These are phyloP conservation scores for Drosophila arizonae DNA, from an alignment of 1,140 invertebrate species.

Conservation along the genomic window DNA sequence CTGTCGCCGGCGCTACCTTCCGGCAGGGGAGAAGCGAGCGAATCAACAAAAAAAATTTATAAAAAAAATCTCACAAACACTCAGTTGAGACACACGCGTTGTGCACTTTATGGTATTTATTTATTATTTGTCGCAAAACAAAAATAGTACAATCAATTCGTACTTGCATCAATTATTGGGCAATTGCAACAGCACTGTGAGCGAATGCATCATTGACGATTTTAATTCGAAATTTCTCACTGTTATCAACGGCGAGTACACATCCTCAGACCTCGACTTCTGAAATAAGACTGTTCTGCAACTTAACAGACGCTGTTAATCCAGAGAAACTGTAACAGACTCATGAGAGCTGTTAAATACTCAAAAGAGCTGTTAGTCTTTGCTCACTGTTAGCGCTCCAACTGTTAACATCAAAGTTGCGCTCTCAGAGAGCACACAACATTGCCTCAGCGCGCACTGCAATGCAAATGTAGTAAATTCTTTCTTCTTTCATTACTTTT, in stretches of 20 bases:
- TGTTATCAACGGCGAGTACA: slow-evolving; percentile 9
- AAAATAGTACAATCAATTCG: slow-evolving; percentile 26
- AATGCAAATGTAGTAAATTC: background rate
- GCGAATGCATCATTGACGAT: slow-evolving; percentile 18
- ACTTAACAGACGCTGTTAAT: slow-evolving; percentile 21
- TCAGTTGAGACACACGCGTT: slow-evolving; percentile 37
- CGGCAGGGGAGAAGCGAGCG: slow-evolving; percentile 20
- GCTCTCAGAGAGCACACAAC: slow-evolving; percentile 8
- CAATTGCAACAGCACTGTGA: slow-evolving; percentile 20
- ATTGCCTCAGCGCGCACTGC: background rate
- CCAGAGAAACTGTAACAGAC: slow-evolving; percentile 3
- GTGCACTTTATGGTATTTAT: slow-evolving; percentile 7
- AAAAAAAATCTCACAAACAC: slow-evolving; percentile 31
- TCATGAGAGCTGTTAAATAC: slow-evolving; percentile 31
- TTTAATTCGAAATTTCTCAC: slow-evolving; percentile 29
- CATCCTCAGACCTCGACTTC: slow-evolving; percentile 26
- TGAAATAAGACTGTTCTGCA: slow-evolving; percentile 37
- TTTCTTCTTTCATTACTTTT: slow-evolving; percentile 2
- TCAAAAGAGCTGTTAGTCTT: slow-evolving; percentile 29
- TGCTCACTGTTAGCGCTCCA: background rate
- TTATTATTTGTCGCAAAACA: slow-evolving; percentile 33
- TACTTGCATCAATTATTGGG: slow-evolving; percentile 14
- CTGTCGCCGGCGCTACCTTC: slow-evolving; percentile 5
- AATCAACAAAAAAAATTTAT: slow-evolving; percentile 8
- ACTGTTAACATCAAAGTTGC: slow-evolving; percentile 20